Evolutionary conservation across 2,797 vertebrate genomes (phyloP).

Genomic region (Xenentodon cancila): DNA sequence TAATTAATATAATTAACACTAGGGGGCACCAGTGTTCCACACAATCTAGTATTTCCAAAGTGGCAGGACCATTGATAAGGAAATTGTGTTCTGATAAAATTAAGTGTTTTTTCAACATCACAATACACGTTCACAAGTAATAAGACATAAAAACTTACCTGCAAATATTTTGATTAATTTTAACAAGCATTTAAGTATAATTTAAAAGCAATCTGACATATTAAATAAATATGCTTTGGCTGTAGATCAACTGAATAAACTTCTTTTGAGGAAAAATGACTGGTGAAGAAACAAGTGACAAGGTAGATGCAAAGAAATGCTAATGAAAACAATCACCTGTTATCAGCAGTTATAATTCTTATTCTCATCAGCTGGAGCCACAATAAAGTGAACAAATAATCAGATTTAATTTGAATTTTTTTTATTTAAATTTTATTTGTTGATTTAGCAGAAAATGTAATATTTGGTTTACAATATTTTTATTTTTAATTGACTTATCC

Average conservation of each 20-base stretch:
- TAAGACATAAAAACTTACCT: constrained; percentile 61
- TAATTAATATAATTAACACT: constrained; percentile 68
- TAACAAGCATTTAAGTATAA: constrained; percentile 62
- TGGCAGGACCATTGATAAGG: constrained; percentile 39
- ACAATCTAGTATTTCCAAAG: constrained; percentile 47
- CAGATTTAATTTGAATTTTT: constrained; percentile 15
- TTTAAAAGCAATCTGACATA: constrained; percentile 54
- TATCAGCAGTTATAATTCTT: constrained; percentile 39
- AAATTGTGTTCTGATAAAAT: constrained; percentile 55
- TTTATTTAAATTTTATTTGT: too few species aligned
- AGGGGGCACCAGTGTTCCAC: constrained; percentile 86
- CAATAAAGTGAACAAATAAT: constrained; percentile 44
- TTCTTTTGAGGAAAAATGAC: constrained; percentile 54
- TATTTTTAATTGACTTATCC: too few species aligned
- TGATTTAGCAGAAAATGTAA: too few species aligned
- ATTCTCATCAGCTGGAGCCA: constrained; percentile 26
- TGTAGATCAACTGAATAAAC: constrained; percentile 47
- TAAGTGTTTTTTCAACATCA: constrained; percentile 48
- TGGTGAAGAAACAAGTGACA: constrained; percentile 56
- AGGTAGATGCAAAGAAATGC: constrained; percentile 56
- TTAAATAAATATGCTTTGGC: constrained; percentile 46
- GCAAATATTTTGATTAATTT: constrained; percentile 75
- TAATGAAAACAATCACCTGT: constrained; percentile 66
- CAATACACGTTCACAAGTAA: constrained; percentile 55
- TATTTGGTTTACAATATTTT: too few species aligned